Percentiles rank a stretch among this genome's conserved stretches.
Evolutionary conservation across 64 coral and sea anemone genomes (phyloP).

Genomic region (Cladopsammia gracilis): DNA sequence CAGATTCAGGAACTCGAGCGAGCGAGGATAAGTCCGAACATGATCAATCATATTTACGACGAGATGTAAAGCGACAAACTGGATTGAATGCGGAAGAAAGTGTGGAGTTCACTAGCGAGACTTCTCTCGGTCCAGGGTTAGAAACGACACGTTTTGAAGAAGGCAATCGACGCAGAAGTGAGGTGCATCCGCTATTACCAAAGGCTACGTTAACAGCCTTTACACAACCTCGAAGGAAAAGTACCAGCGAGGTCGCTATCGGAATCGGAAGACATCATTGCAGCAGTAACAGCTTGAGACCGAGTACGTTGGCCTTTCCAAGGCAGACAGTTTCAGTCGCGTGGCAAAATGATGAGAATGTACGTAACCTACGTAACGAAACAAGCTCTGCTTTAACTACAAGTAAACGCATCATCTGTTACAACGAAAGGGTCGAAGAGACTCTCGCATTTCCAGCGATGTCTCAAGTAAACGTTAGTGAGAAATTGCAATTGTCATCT

Average conservation of each 20-base stretch:
- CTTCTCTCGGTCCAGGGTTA: not conserved
- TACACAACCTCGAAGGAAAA: not conserved
- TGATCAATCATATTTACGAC: not conserved
- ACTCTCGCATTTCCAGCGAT: not conserved
- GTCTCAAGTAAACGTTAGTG: not conserved
- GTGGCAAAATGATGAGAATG: not conserved
- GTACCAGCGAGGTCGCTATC: not conserved
- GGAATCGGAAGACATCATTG: not conserved
- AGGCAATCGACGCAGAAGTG: conserved; percentile 7
- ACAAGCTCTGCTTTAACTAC: not conserved
- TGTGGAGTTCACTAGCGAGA: not conserved
- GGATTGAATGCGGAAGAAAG: not conserved
- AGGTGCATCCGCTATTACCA: not conserved
- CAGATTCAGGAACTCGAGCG: not conserved
- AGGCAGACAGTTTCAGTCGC: not conserved
- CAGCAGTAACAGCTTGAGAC: not conserved
- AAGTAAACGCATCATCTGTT: not conserved
- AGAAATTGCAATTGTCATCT: not conserved
- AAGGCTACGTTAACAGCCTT: not conserved
- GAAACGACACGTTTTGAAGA: not conserved
- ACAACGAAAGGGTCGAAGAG: not conserved
- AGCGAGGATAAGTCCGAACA: not conserved
- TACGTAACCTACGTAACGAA: not conserved
- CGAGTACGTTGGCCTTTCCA: not conserved
- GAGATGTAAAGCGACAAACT: not conserved